phyloP scores from a whole-genome alignment of 2,888 invertebrate species.

The Yponomeuta plumbellus region DNA sequence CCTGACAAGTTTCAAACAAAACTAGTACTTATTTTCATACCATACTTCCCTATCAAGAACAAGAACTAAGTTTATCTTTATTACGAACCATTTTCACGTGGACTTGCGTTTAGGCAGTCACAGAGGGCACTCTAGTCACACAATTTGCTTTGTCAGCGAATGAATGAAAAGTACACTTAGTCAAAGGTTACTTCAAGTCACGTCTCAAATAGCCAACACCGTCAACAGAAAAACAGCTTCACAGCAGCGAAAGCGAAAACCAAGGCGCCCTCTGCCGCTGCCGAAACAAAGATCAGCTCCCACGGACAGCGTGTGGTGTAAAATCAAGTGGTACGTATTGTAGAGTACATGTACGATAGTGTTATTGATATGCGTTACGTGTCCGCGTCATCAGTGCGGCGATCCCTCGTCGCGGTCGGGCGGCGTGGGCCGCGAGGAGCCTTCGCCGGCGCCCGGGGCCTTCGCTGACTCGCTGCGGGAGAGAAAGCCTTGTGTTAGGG shows the following conservation, averaged over 20 bases:
- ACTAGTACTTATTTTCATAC: no score
- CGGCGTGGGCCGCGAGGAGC: constrained; percentile 17
- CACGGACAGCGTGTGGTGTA: neutral
- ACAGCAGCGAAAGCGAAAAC: no score
- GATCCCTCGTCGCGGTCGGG: constrained; percentile 22
- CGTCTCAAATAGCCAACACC: no score
- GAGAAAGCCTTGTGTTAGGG: neutral
- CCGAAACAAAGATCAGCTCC: neutral
- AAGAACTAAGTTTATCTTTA: neutral
- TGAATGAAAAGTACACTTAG: neutral
- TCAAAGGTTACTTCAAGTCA: no score
- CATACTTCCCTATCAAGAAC: neutral
- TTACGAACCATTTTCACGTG: neutral
- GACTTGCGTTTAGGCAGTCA: neutral
- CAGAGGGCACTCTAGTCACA: neutral
- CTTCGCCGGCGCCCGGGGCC: constrained; percentile 35
- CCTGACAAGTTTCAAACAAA: neutral
- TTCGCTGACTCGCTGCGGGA: constrained; percentile 18
- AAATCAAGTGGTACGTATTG: neutral
- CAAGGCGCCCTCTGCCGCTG: neutral
- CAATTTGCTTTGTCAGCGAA: neutral
- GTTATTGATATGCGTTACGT: constrained; percentile 57
- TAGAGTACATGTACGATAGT: constrained; percentile 36
- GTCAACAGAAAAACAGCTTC: no score
- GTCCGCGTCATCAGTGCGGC: constrained; percentile 47